Base-by-base conservation (phyloP, 2,888 invertebrate genomes). In the Dicyrtoma fusca region DNA sequence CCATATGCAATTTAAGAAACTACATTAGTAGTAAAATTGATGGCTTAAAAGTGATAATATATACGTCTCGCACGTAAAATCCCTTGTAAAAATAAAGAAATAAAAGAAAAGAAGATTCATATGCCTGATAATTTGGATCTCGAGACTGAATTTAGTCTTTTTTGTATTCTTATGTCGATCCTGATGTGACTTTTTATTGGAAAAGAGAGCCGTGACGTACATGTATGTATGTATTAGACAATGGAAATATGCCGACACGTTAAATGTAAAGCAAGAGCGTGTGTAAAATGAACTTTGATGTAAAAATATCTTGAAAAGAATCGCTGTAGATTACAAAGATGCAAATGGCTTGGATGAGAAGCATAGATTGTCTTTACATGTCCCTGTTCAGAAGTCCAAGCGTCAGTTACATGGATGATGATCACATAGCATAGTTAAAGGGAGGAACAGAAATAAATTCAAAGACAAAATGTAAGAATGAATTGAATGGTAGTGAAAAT, bases 261-360 rank as follows among this genome's bases (percentile, higher is more conserved):
- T 42, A 63, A 47, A 63, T 45, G 21, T 11, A 44, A 47, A 47
- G 23, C 45, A 11, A 21, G 42, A 63, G 5, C 19, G 23, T 10
- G 10, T 47, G n/a, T 5, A 23, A 21, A 47, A 34, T 42, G 25
- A 13, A 17, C 26, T 61, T 14, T 34, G 61, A 34, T 14, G 53
- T 55, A 21, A 17, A 19, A 17, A 55, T 55, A 55, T 55, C 53
- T 21, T 11, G 5, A 55, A 4, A 6, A 55, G 53, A 55, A 19
- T 19, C 19, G 6, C 19, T 21, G 21, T 19, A 55, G 53, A 55
- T 55, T 55, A 55, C 53, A 55, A 19, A 21, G 53, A 55, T 55
- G 53, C 21, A 17, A 55, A 55, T 55, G 53, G 19, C 19, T 8
- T 34, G 4, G 34, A 34, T 3, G 53, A 55, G 53, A 21, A 55